A percentile compares a stretch with the other conserved stretches of the same genome.
Evolutionary conservation across 2,888 invertebrate genomes (phyloP).

Genomic region (Nomada hirtipes): DNA sequence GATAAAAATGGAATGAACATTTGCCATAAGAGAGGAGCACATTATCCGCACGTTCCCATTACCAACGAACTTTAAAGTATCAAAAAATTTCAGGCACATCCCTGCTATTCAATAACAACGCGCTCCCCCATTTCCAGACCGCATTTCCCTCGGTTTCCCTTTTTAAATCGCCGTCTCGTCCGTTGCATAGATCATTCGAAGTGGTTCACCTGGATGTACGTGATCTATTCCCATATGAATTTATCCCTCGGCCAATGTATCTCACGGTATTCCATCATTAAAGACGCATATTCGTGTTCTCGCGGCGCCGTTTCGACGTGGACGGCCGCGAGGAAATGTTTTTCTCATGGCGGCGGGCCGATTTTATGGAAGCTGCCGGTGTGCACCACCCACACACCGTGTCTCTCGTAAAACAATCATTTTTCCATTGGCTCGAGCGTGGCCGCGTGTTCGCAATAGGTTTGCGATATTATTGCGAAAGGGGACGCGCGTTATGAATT

Average conservation of each 20-base stretch:
- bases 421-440: conserved; percentile 57
- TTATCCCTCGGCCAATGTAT: conserved; percentile 42
- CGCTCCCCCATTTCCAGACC: neutral
- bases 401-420: conserved; percentile 71
- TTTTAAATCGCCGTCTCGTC: conserved; percentile 33
- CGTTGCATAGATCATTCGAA: conserved; percentile 36
- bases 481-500: conserved; percentile 57
- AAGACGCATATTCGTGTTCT: conserved; percentile 49
- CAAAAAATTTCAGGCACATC: neutral
- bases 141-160: neutral
- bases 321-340: conserved; percentile 59
- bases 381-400: neutral
- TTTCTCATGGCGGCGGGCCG: conserved; percentile 48
- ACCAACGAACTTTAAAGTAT: no score
- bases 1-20: no score
- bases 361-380: conserved; percentile 44
- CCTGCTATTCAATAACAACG: neutral
- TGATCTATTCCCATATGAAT: conserved; percentile 22
- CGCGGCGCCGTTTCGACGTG: conserved; percentile 32
- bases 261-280: conserved; percentile 46
- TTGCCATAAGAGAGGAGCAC: no score
- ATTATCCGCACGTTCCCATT: no score
- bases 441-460: conserved; percentile 51
- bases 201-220: neutral
- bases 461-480: conserved; percentile 58